Percentiles rank a stretch among this genome's conserved stretches.
phyloP scores from a whole-genome alignment of 2,888 invertebrate species.

The Nephrotoma appendiculata region DNA sequence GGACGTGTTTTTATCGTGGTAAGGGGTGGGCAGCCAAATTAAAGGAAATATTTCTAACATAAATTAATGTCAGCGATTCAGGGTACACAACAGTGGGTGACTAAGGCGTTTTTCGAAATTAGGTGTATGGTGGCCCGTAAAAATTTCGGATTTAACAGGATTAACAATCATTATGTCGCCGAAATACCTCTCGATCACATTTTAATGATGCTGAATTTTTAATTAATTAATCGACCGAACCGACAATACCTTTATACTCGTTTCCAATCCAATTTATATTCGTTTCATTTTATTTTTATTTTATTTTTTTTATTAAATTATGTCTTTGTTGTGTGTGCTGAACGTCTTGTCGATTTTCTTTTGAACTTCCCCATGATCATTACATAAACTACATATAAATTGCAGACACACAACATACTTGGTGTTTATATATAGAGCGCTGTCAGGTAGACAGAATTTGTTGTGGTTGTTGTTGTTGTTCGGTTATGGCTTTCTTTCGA shows the following conservation, averaged over 20 bases:
- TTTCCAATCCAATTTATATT: background rate
- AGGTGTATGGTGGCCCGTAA: too few relatives aligned
- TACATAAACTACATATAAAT: background rate
- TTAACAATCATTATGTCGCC: too few relatives aligned
- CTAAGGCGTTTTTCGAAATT: too few relatives aligned
- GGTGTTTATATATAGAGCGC: background rate
- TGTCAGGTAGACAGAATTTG: background rate
- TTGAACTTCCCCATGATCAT: background rate
- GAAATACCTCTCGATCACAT: background rate
- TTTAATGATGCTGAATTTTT: background rate
- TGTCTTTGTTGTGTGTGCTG: background rate
- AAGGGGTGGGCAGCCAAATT: too few relatives aligned
- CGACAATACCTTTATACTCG: background rate
- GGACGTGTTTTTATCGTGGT: background rate
- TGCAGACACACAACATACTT: background rate
- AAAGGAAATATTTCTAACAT: too few relatives aligned
- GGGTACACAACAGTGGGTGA: too few relatives aligned
- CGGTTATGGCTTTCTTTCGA: background rate
- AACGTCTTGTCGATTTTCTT: background rate
- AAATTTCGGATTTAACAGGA: too few relatives aligned
- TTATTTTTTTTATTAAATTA: background rate
- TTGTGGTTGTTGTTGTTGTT: background rate
- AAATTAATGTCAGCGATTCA: too few relatives aligned
- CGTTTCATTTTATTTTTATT: background rate
- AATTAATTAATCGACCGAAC: background rate